A percentile compares a stretch with the other conserved stretches of the same genome.
These are phyloP conservation scores for Brachyhypopomus occidentalis DNA, from an alignment of 2,113 vertebrate species.

Conservation along the genomic window DNA sequence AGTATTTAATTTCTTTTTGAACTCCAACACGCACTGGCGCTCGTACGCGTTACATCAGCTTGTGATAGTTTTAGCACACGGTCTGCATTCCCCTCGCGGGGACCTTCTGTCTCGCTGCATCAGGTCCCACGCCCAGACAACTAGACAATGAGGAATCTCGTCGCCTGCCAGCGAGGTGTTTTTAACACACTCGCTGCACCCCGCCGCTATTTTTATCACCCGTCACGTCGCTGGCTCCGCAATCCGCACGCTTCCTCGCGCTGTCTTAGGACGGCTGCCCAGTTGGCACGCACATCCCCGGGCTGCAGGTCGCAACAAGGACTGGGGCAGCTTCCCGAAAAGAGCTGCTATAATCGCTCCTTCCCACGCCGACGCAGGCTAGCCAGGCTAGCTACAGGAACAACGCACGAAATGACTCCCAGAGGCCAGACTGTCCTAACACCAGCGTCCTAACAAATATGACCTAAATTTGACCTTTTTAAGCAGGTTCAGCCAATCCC, in stretches of 20 bases:
- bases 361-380: background rate
- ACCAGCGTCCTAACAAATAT: no score
- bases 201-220: slow-evolving; percentile 48
- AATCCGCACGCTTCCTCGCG: slow-evolving; percentile 6
- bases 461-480: no score
- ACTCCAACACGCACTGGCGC: slow-evolving; percentile 61
- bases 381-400: background rate
- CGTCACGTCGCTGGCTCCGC: background rate
- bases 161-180: slow-evolving; percentile 51
- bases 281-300: background rate
- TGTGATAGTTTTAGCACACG: slow-evolving; percentile 74
- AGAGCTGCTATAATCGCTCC: slow-evolving; percentile 12
- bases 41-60: slow-evolving; percentile 73
- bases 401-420: no score
- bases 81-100: slow-evolving; percentile 52
- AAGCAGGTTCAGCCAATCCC: no score
- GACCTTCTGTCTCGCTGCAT: slow-evolving; percentile 63
- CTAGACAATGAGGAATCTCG: slow-evolving; percentile 67
- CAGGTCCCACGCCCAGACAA: slow-evolving; percentile 65
- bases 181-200: slow-evolving; percentile 44
- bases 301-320: background rate
- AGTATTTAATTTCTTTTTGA: slow-evolving; percentile 80
- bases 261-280: slow-evolving; percentile 14
- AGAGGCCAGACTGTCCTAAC: no score
- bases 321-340: background rate